These are phyloP conservation scores for Trichopoda pennipes DNA, from an alignment of 2,888 invertebrate genomes.

Conservation along the genomic window DNA sequence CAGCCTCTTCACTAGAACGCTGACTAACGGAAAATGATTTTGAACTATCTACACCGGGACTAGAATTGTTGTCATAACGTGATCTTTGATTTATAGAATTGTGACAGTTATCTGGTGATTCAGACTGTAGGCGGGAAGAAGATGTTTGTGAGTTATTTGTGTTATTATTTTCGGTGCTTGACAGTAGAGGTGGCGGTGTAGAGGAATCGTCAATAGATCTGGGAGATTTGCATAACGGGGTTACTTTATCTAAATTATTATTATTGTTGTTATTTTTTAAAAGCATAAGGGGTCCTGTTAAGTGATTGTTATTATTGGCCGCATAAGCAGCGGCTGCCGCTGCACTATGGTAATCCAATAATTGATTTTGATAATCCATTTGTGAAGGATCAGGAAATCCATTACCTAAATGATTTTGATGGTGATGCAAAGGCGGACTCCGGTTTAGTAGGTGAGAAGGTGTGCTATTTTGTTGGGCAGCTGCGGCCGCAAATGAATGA, in stretches of 20 bases:
- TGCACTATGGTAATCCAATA: constrained; percentile 77
- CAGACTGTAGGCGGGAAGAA: constrained; percentile 79
- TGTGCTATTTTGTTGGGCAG: constrained; percentile 72
- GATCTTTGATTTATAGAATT: constrained; percentile 72
- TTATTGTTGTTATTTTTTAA: constrained; percentile 71
- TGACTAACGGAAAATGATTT: constrained; percentile 80
- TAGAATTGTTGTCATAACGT: constrained; percentile 78
- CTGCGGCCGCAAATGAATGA: constrained; percentile 74
- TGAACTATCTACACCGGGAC: constrained; percentile 80
- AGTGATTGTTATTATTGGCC: constrained; percentile 75
- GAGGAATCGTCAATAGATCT: constrained; percentile 77
- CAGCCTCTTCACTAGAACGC: constrained; percentile 79
- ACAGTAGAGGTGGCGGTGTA: constrained; percentile 75
- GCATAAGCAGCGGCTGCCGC: constrained; percentile 77
- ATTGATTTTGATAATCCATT: constrained; percentile 76
- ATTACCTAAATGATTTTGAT: constrained; percentile 63
- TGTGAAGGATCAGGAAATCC: constrained; percentile 69
- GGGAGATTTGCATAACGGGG: constrained; percentile 69
- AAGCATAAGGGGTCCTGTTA: constrained; percentile 75
- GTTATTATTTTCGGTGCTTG: constrained; percentile 67
- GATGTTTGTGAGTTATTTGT: constrained; percentile 72
- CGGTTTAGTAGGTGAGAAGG: constrained; percentile 75
- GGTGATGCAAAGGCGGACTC: constrained; percentile 71
- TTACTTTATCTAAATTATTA: constrained; percentile 59
- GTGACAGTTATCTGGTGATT: constrained; percentile 78